Evolutionary conservation across 2,113 vertebrate genomes (phyloP), one percentile per base, ranked within the genome.

Genomic region (Pica pica): DNA sequence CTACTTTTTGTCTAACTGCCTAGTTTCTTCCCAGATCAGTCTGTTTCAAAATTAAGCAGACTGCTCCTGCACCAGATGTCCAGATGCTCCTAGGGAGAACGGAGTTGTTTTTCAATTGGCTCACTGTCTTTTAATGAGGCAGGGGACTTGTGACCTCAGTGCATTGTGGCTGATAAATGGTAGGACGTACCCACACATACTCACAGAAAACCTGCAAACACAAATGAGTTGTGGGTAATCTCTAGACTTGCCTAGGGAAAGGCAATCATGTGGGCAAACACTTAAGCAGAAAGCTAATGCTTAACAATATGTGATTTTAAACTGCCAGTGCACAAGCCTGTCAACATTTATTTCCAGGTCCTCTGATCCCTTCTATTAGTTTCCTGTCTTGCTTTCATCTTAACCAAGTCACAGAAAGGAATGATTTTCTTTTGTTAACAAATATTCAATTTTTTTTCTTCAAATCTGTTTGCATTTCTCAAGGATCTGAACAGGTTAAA

Each of bases 361-460:
- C 86, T 86, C 88, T 96, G 90, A 96, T 97, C 88, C 86, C 92
- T 79, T 94, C 96, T 96, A 89, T 95, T 95, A 94, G 88, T 90
- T 96, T 97, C 93, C 90, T 80, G 80, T 83, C 73, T 80, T 92
- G 86, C 86, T 95, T 95, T 92, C 65, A 52, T 83, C 47, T 93
- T 87, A 92, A 87, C 53, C 31, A 60, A 89, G n/a, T 70, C 73
- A 93, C 28, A 89, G 84, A 91, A 91, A 95, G 69, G 39, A 74
- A 73, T 70, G 6, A 70, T 61, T 94, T 94, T 93, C 39, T 68
- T 85, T 89, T 82, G 76, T 78, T 94, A 92, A 86, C 35, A 80
- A 85, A 74, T 76, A 87, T 5, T 64, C 23, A 5, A 4, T 1
- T 27, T 67, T 64, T 64, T 82, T 61, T 19, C 39, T 80, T 83